A percentile compares a stretch with the other conserved stretches of the same genome.
Conservation (phyloP, 1,140 invertebrate species). For the Lordiphosa clarofinis region DNA sequence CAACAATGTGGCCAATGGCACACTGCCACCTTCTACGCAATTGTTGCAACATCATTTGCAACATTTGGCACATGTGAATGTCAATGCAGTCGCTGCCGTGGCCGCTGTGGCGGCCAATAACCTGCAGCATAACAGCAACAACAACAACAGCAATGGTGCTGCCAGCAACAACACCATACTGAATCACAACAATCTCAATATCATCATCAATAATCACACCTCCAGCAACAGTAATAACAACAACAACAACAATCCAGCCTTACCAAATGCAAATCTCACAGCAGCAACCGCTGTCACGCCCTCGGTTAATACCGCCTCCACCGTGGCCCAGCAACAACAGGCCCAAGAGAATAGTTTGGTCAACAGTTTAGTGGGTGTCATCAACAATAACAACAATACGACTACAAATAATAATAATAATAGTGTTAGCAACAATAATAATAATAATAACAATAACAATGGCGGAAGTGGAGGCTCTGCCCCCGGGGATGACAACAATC, state of each 20-base stretch:
- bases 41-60: constrained; percentile 78
- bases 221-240: constrained; percentile 45
- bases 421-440: constrained; percentile 42
- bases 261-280: constrained; percentile 72
- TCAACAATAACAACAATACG: constrained; percentile 45
- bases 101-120: constrained; percentile 67
- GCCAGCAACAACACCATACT: constrained; percentile 52
- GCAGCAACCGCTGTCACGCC: constrained; percentile 43
- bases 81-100: constrained; percentile 66
- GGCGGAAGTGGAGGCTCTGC: constrained; percentile 11
- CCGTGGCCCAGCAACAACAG: constrained; percentile 56
- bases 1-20: constrained; percentile 16
- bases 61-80: constrained; percentile 77
- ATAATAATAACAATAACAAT: constrained; percentile 15
- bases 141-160: constrained; percentile 25
- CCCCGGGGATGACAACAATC: constrained; percentile 66
- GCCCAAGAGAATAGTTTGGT: constrained; percentile 69
- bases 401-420: constrained; percentile 22
- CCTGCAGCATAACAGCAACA: constrained; percentile 54
- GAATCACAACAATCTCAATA: constrained; percentile 69
- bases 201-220: constrained; percentile 58
- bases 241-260: constrained; percentile 71
- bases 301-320: constrained; percentile 52
- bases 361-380: constrained; percentile 69
- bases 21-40: constrained; percentile 68